These are phyloP conservation scores for Linnaemya tessellans DNA, from an alignment of 2,888 invertebrate species.

Conservation along the genomic window DNA sequence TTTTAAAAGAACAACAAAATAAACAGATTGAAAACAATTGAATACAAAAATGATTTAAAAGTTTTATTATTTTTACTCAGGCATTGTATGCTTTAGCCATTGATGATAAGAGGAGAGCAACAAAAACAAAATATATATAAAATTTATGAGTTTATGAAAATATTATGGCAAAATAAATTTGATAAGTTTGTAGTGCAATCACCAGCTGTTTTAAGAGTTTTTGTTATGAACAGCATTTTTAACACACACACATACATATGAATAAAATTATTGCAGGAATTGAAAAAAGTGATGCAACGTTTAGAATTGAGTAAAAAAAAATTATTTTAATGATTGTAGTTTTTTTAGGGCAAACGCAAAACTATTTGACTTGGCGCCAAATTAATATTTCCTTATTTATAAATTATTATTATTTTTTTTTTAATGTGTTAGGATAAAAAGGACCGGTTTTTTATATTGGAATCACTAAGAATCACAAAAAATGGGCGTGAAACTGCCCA, in stretches of 20 bases:
- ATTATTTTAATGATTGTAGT: no score
- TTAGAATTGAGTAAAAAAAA: no score
- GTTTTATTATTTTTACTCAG: neutral
- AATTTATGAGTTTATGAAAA: conserved; percentile 13
- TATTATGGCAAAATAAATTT: conserved; percentile 18
- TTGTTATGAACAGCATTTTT: neutral
- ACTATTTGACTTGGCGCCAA: no score
- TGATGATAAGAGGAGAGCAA: neutral
- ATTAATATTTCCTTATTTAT: no score
- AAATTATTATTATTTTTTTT: no score
- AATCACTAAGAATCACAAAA: no score
- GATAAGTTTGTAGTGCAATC: conserved; percentile 15
- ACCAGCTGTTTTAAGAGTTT: conserved; percentile 13
- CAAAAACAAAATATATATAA: neutral
- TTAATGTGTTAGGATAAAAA: no score
- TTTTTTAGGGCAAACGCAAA: no score
- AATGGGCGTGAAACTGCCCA: no score
- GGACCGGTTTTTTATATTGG: no score
- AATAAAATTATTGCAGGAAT: neutral
- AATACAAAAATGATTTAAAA: neutral
- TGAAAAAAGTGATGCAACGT: neutral
- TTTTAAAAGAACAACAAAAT: neutral
- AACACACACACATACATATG: no score
- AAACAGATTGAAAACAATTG: neutral
- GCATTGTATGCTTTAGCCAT: neutral